These are phyloP conservation scores for Acrobeloides nanus DNA, from an alignment of 2,888 invertebrate species.

Conservation along the genomic window DNA sequence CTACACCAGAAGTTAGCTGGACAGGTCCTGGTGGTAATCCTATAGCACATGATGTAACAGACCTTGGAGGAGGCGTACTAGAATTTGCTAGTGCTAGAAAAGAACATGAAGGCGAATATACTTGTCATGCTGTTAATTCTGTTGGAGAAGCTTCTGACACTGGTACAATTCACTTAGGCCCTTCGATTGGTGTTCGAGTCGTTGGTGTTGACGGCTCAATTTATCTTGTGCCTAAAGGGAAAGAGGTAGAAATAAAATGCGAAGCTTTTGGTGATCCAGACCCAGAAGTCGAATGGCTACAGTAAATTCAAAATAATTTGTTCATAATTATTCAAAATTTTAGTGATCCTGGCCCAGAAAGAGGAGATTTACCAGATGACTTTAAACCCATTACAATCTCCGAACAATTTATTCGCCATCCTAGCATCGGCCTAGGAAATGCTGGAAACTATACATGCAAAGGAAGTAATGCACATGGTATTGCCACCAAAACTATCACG, in stretches of 20 bases:
- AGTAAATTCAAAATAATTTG: conserved; percentile 14
- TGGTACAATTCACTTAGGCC: conserved; percentile 44
- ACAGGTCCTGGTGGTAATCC: conserved; percentile 44
- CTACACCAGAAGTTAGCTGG: conserved; percentile 46
- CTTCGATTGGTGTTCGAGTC: conserved; percentile 15
- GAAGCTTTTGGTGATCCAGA: conserved; percentile 52
- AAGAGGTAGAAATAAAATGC: conserved; percentile 46
- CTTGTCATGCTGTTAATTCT: conserved; percentile 39
- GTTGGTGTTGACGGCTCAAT: too few species aligned
- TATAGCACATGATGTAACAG: conserved; percentile 49
- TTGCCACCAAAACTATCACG: too few species aligned
- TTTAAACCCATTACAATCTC: conserved; percentile 52
- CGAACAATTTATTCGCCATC: conserved; percentile 50
- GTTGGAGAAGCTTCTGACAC: conserved; percentile 45
- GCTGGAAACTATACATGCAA: conserved; percentile 56
- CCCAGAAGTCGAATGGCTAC: conserved; percentile 38
- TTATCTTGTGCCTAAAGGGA: conserved; percentile 35
- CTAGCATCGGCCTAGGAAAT: conserved; percentile 48
- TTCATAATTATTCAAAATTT: background rate
- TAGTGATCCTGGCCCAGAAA: conserved; percentile 35
- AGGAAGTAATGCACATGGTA: conserved; percentile 53
- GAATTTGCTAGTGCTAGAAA: conserved; percentile 27
- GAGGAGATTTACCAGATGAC: conserved; percentile 52
- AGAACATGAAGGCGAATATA: conserved; percentile 43
- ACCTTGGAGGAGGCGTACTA: conserved; percentile 43